Conservation (phyloP, 2,888 invertebrate species). For the Yponomeuta malinellus region DNA sequence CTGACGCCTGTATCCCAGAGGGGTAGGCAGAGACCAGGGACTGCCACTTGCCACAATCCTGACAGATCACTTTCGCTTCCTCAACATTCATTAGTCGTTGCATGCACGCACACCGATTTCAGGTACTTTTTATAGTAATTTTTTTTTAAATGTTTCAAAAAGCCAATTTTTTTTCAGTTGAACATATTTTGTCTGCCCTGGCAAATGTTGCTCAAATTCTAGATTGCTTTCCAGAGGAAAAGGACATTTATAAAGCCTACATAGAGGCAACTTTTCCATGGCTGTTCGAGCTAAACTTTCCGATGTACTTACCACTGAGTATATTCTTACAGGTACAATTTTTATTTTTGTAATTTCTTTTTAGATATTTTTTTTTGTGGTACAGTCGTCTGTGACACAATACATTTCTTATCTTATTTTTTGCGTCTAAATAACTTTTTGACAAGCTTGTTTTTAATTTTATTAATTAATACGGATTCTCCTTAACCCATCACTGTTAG, state of each 20-base stretch:
- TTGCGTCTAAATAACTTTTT: too few relatives aligned
- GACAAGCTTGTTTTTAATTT: too few relatives aligned
- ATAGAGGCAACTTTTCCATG: constrained; percentile 28
- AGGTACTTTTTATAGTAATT: background rate
- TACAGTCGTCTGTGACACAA: too few relatives aligned
- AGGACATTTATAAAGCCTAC: constrained; percentile 25
- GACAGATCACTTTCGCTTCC: too few relatives aligned
- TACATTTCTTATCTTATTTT: too few relatives aligned
- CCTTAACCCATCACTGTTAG: too few relatives aligned
- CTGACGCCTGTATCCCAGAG: too few relatives aligned
- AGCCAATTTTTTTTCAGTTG: constrained; percentile 19
- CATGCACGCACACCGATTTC: too few relatives aligned
- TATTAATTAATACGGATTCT: too few relatives aligned
- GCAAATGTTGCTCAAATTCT: constrained; percentile 22
- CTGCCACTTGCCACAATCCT: too few relatives aligned
- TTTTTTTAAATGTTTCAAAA: background rate
- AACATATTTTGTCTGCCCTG: constrained; percentile 31
- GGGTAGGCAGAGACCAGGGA: too few relatives aligned
- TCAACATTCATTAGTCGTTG: too few relatives aligned
- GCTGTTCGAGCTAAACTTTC: constrained; percentile 29
- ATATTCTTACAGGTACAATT: constrained; percentile 46
- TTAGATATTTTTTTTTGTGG: background rate
- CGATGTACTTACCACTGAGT: constrained; percentile 26
- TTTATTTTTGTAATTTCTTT: constrained; percentile 42
- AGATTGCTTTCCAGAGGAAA: constrained; percentile 24